Evolutionary conservation across 1,140 invertebrate genomes (phyloP), one percentile per base, ranked within the genome.

Genomic region (Patella vulgata): DNA sequence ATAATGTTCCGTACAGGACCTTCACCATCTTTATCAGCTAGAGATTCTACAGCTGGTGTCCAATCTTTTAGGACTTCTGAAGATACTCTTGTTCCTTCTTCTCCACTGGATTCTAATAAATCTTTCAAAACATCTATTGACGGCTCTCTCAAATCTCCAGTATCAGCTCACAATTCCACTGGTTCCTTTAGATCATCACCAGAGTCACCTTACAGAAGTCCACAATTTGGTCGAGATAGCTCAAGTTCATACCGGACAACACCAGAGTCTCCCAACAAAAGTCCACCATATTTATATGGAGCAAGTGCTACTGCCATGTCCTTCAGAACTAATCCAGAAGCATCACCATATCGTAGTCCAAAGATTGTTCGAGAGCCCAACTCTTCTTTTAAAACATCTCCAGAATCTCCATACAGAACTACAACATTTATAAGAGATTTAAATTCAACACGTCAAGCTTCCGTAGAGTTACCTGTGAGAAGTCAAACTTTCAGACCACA

Each of bases 141-240:
- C 28, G 67, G 63, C 5, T 52, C 28, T 4, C 60, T 58, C 30
- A 63, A 59, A 30, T 55, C 62, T 11, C 62, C 60, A 9, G 50
- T 61, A 27, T 70, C 68, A 12, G 63, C 68, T 17, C 44, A 40
- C 56, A 55, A 14, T 56, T 60, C 40, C 47, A 63, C 53, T 25
- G 60, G 57, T n/a, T 66, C 68, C 12, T 70, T 70, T 43, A 66
- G 63, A 42, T 57, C 63, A 3, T 63, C 60, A 4, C 63, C 68
- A 2, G 44, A 58, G 2, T 66, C 68, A 4, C 63, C 68, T 5
- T 70, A 66, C 43, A 53, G 47, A 27, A 63, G 68, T 33, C 48
- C 62, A 12, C 61, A 60, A n/a, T 58, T 44, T 63, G 46, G 40
- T 14, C 51, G 48, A 3, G 50, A 70, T 25, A 42, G n/a, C 8